These are phyloP conservation scores for Zosterops pallidus DNA, from an alignment of 2,113 vertebrate species.

Conservation along the genomic window DNA sequence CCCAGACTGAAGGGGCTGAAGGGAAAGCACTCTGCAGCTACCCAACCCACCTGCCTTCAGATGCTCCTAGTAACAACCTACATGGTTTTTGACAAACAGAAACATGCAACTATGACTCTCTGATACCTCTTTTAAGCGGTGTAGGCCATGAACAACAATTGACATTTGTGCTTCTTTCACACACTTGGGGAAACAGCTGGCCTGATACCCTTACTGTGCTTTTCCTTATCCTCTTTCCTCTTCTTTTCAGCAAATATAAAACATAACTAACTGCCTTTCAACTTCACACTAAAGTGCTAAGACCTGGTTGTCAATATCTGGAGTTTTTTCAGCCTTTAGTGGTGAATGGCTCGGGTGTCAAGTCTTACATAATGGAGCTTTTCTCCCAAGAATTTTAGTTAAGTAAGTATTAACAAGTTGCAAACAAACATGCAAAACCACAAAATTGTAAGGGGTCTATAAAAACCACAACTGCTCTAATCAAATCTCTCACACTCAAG, in stretches of 20 bases:
- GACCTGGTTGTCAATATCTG: neutral
- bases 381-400: slow-evolving; percentile 14
- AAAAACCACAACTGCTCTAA: slow-evolving; percentile 22
- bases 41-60: neutral
- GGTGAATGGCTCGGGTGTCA: neutral
- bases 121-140: neutral
- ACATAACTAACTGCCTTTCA: neutral
- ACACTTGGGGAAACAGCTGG: neutral
- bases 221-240: neutral
- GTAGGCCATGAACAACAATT: neutral
- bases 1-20: neutral
- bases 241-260: neutral
- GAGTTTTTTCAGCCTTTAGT: neutral
- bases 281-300: neutral
- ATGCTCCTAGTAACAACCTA: neutral
- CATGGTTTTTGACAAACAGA: neutral
- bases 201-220: neutral
- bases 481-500: neutral
- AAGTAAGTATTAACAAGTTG: slow-evolving; percentile 1
- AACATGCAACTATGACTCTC: accelerated
- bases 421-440: slow-evolving; percentile 37
- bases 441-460: neutral
- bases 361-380: neutral
- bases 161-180: neutral
- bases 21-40: neutral